phyloP scores from a whole-genome alignment of 2,888 invertebrate genomes.

The Helleia helle region DNA sequence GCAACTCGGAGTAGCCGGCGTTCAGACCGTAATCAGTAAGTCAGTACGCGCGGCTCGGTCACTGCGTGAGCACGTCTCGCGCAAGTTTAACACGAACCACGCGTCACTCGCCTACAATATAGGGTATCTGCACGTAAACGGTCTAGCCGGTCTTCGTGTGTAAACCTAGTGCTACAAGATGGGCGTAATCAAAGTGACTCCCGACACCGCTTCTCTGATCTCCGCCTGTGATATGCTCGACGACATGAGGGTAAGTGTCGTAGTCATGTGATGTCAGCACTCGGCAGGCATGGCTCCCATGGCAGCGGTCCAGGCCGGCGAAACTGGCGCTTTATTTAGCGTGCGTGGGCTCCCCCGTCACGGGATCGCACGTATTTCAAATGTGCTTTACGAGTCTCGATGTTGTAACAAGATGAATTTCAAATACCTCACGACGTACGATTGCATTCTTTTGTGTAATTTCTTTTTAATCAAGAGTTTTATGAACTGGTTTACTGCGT shows the following conservation, averaged over 20 bases:
- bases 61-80: constrained; percentile 61
- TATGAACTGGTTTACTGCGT: too few relatives aligned
- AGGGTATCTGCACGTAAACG: constrained; percentile 46
- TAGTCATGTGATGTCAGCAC: constrained; percentile 30
- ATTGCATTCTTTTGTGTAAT: too few relatives aligned
- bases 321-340: constrained; percentile 36
- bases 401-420: background rate
- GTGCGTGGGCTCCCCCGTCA: constrained; percentile 34
- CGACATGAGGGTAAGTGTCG: constrained; percentile 62
- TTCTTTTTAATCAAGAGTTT: too few relatives aligned
- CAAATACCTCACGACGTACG: background rate
- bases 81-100: constrained; percentile 53
- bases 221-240: constrained; percentile 66
- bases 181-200: constrained; percentile 65
- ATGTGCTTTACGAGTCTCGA: background rate
- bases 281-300: too few relatives aligned
- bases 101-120: constrained; percentile 44
- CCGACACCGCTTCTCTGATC: constrained; percentile 58
- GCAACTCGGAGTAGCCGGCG: constrained; percentile 42
- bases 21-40: too few relatives aligned
- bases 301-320: constrained; percentile 40
- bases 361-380: constrained; percentile 32
- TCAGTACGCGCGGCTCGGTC: constrained; percentile 72
- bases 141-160: constrained; percentile 51
- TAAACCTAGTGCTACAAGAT: constrained; percentile 33